Evolutionary conservation across 1,140 invertebrate genomes (phyloP).

Genomic region (Plodia interpunctella): DNA sequence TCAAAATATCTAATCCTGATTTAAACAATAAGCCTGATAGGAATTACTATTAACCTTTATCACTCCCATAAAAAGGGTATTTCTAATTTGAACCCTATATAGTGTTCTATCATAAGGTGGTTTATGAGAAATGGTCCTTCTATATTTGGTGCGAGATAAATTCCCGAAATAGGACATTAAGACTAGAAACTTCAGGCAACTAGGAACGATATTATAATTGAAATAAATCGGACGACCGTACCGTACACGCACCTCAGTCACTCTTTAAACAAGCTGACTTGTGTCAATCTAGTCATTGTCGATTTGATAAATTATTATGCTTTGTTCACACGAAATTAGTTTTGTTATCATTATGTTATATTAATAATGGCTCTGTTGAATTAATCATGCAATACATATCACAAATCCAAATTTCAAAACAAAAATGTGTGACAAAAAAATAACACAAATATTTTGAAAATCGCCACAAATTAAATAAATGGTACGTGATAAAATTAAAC

Average conservation of each 20-base stretch:
- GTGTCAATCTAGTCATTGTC: slow-evolving; percentile 13
- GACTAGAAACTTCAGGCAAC: slow-evolving; percentile 14
- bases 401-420: neutral
- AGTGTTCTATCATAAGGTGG: no score
- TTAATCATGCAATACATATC: neutral
- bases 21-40: no score
- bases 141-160: neutral
- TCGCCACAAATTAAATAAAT: no score
- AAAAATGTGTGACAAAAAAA: neutral
- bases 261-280: slow-evolving; percentile 22
- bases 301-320: neutral
- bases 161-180: slow-evolving; percentile 7
- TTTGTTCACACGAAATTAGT: neutral
- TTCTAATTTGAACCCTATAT: no score
- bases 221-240: slow-evolving; percentile 6
- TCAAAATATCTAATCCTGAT: neutral
- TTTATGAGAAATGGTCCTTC: no score
- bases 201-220: neutral
- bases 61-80: no score
- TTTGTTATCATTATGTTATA: no score
- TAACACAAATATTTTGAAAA: no score
- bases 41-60: no score
- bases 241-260: slow-evolving; percentile 30
- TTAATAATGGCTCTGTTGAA: no score
- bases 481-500: neutral